Conservation (phyloP, 2,113 vertebrate genomes). For the Oncorhynchus mykiss region DNA sequence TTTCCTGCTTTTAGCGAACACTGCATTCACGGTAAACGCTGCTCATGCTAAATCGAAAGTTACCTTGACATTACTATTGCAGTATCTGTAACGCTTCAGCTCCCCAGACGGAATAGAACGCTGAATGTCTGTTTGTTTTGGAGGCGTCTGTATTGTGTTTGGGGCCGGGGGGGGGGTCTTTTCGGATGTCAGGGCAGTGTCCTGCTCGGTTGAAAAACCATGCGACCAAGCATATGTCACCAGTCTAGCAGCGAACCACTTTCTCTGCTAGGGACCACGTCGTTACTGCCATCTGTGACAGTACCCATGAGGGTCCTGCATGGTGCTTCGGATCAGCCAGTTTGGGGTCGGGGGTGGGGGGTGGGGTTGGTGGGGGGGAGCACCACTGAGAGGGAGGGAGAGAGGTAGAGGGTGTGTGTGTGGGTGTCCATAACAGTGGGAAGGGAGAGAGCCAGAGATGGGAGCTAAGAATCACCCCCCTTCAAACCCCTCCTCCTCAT, state of each 20-base stretch:
- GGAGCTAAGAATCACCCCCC: neutral
- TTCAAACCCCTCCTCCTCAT: too few species aligned
- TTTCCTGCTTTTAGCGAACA: too few species aligned
- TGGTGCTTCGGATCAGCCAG: slow-evolving; percentile 41
- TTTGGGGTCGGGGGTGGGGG: slow-evolving; percentile 25
- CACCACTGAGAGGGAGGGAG: neutral
- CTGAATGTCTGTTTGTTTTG: slow-evolving; percentile 26
- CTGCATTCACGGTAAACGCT: too few species aligned
- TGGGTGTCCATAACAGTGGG: too few species aligned
- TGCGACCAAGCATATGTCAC: slow-evolving; percentile 73
- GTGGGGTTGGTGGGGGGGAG: slow-evolving; percentile 15
- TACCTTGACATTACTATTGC: too few species aligned
- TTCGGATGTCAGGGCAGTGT: slow-evolving; percentile 57
- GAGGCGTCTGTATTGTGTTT: slow-evolving; percentile 50
- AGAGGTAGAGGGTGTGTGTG: too few species aligned
- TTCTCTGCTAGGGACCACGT: slow-evolving; percentile 60
- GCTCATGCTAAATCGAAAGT: too few species aligned
- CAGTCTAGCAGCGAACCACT: slow-evolving; percentile 60
- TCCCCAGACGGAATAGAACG: too few species aligned
- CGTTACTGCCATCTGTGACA: slow-evolving; percentile 77
- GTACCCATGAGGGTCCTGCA: slow-evolving; percentile 62
- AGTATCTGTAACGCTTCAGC: too few species aligned
- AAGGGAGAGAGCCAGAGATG: slow-evolving; percentile 13
- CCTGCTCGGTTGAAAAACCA: slow-evolving; percentile 54
- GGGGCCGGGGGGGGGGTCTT: slow-evolving; percentile 21